Evolutionary conservation across 1,140 invertebrate genomes (phyloP).

Genomic region (Bombus ignitus): DNA sequence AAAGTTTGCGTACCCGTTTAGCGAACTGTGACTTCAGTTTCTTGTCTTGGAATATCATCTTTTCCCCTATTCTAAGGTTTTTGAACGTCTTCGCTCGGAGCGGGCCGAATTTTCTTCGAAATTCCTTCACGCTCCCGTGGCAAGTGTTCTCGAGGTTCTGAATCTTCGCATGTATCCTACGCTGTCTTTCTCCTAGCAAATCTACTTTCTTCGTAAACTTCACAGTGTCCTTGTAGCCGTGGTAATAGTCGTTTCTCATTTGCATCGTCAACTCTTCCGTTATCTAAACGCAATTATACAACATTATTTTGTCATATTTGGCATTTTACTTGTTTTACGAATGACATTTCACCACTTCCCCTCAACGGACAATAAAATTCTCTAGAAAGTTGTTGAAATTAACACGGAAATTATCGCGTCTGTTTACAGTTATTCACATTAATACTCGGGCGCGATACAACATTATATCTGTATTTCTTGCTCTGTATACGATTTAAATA

Average conservation of each 20-base stretch:
- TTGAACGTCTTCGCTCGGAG: slow-evolving; percentile 64
- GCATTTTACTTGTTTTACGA: neutral
- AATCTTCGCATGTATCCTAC: slow-evolving; percentile 63
- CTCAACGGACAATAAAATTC: neutral
- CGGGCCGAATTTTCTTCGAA: slow-evolving; percentile 59
- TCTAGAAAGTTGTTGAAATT: too few species aligned
- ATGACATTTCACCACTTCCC: neutral
- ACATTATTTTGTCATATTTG: neutral
- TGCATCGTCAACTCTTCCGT: slow-evolving; percentile 40
- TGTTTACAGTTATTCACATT: too few species aligned
- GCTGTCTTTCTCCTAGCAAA: slow-evolving; percentile 50
- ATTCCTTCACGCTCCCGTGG: slow-evolving; percentile 53
- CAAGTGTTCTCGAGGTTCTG: slow-evolving; percentile 52
- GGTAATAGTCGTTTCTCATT: slow-evolving; percentile 60
- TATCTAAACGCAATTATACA: slow-evolving; percentile 45
- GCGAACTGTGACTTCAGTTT: slow-evolving; percentile 55
- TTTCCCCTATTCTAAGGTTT: slow-evolving; percentile 63
- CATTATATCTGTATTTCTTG: too few species aligned
- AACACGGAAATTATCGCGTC: too few species aligned
- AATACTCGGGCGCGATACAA: too few species aligned
- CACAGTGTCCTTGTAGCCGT: slow-evolving; percentile 49
- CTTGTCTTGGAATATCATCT: slow-evolving; percentile 67
- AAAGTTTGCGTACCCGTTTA: slow-evolving; percentile 49
- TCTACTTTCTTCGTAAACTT: slow-evolving; percentile 63
- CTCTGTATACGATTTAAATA: too few species aligned